These are phyloP conservation scores for Psephotus haematonotus DNA, from an alignment of 2,113 vertebrate genomes.

Conservation along the genomic window DNA sequence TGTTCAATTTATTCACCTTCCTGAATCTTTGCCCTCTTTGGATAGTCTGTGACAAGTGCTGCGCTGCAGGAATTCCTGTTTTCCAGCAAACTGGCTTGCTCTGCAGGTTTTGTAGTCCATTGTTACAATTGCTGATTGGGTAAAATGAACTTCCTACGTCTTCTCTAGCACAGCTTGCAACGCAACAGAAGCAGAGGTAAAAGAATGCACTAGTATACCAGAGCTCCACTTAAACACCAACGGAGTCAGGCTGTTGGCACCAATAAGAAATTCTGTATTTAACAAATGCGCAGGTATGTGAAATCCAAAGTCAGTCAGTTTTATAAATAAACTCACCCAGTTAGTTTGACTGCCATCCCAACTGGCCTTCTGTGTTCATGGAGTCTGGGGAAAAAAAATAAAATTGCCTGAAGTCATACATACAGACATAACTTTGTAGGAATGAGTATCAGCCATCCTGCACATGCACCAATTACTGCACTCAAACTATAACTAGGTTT, in stretches of 20 bases:
- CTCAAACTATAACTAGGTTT: background rate
- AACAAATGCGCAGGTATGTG: slow-evolving; percentile 60
- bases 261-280: slow-evolving; percentile 68
- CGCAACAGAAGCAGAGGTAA: slow-evolving; percentile 70
- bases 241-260: slow-evolving; percentile 71
- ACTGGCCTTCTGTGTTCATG: slow-evolving; percentile 41
- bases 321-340: slow-evolving; percentile 60
- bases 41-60: slow-evolving; percentile 69
- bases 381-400: background rate
- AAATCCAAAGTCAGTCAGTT: slow-evolving; percentile 48
- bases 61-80: slow-evolving; percentile 68
- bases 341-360: slow-evolving; percentile 44
- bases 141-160: slow-evolving; percentile 69
- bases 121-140: slow-evolving; percentile 70
- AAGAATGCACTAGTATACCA: slow-evolving; percentile 72
- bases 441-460: background rate
- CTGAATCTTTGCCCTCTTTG: slow-evolving; percentile 72
- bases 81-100: slow-evolving; percentile 69
- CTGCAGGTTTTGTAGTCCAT: slow-evolving; percentile 69
- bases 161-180: slow-evolving; percentile 71
- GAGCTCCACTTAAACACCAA: slow-evolving; percentile 71
- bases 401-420: slow-evolving; percentile 12
- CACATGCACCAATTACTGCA: rapidly evolving
- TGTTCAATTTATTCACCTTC: slow-evolving; percentile 69
- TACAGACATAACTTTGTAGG: background rate